These are phyloP conservation scores for Exocentrus adspersus DNA, from an alignment of 2,888 invertebrate species.

Conservation along the genomic window DNA sequence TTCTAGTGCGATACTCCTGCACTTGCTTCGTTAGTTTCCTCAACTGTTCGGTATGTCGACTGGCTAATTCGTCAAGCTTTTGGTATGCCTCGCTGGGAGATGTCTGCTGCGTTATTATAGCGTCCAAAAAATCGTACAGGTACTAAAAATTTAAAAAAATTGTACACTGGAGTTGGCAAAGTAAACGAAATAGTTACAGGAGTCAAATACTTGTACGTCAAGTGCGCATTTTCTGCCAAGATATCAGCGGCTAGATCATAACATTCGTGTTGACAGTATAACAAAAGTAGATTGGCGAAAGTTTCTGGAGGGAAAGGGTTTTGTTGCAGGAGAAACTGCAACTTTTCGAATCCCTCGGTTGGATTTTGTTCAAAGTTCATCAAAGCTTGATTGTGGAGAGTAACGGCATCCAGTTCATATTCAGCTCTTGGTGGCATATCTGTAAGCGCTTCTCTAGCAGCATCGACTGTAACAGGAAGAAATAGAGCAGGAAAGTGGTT, in stretches of 20 bases:
- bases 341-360: slow-evolving; percentile 92
- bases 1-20: slow-evolving; percentile 85
- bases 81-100: slow-evolving; percentile 95
- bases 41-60: slow-evolving; percentile 88
- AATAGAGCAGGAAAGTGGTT: too few relatives aligned
- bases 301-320: slow-evolving; percentile 98
- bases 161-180: not conserved
- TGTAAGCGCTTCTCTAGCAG: slow-evolving; percentile 85
- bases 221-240: slow-evolving; percentile 94
- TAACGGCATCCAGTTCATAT: slow-evolving; percentile 97
- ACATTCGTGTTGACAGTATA: slow-evolving; percentile 97
- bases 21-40: slow-evolving; percentile 93
- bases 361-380: slow-evolving; percentile 85
- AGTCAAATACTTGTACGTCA: slow-evolving; percentile 94
- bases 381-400: slow-evolving; percentile 95
- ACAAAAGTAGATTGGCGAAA: slow-evolving; percentile 91
- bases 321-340: slow-evolving; percentile 93
- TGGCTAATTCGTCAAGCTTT: slow-evolving; percentile 94
- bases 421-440: slow-evolving; percentile 95
- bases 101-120: slow-evolving; percentile 96
- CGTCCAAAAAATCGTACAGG: slow-evolving; percentile 94
- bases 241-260: slow-evolving; percentile 98
- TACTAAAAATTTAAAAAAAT: slow-evolving; percentile 68
- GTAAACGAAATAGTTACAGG: slow-evolving; percentile 69
- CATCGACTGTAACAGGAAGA: slow-evolving; percentile 74